Evolutionary conservation across 1,140 invertebrate genomes (phyloP), one percentile per base, ranked within the genome.

Genomic region (Drosophila orosa): DNA sequence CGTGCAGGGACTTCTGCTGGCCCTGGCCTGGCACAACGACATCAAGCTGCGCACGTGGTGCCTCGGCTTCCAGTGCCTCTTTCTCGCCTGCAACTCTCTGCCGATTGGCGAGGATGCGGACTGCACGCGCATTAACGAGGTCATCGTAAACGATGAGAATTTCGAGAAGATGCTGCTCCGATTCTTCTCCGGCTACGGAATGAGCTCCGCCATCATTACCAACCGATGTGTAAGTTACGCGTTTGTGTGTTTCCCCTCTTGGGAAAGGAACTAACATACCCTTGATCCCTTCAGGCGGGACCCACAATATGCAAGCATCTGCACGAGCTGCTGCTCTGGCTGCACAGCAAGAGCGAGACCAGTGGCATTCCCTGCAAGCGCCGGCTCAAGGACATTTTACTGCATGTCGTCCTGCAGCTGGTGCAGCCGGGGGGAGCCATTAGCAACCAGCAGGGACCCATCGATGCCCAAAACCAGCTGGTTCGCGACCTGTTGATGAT

Each of bases 391-490:
- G 94, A 95, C 73, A 91, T 95, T 3, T 89, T 97, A 24, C 87
- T 97, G 8, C 95, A 94, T 89, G 93, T 97, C 10, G 94, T 97
- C 4, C 94, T 96, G 67, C 94, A 95, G 77, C 91, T 97, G n/a
- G 93, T 95, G 3, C 94, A 95, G 80, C 94, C 95, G 7, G 93
- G 94, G 12, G 96, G 96, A 24, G 94, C 96, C 7, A 94, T 97
- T 19, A 94, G 94, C 25, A 93, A 94, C 27, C 94, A 94, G 61
- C 94, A 95, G 69, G 96, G 96, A n/a, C 96, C 96, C 15, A 92
- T 97, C 8, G 97, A 97, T 93, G 96, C 95, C 2, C 96, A 97
- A 87, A 95, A 94, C 82, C 95, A 95, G 78, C 92, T 97, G 44
- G 92, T 97, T 39, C 95, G 95, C 15, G 94, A 95, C 25, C 90